Conservation (phyloP, 2,888 invertebrate species). For the Tridacna crocea region DNA sequence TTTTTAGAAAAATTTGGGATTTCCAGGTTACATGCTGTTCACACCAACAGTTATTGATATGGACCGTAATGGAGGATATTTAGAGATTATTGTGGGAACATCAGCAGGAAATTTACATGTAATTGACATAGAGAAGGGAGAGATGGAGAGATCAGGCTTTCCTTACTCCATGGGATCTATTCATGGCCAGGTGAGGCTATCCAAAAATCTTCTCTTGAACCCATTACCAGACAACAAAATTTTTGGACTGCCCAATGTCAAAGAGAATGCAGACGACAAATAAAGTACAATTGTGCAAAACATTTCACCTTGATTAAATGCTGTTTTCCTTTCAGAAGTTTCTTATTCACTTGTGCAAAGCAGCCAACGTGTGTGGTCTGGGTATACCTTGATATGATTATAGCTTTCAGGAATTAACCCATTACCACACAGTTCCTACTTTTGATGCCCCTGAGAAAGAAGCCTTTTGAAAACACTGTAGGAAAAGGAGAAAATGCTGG, state of each 20-base stretch:
- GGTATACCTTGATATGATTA: no score
- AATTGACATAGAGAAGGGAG: constrained; percentile 63
- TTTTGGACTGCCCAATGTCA: no score
- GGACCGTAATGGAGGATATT: constrained; percentile 71
- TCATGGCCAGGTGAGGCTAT: constrained; percentile 73
- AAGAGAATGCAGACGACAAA: no score
- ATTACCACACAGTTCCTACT: background rate
- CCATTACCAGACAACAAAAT: no score
- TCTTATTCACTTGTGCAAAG: no score
- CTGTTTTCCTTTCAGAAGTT: no score
- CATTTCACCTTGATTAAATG: no score
- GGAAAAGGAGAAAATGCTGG: background rate
- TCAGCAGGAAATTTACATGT: constrained; percentile 79
- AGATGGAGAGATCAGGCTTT: constrained; percentile 71
- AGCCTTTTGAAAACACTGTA: background rate
- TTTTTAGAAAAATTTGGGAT: constrained; percentile 67
- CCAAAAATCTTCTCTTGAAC: no score
- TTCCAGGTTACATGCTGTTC: constrained; percentile 80
- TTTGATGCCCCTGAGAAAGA: background rate
- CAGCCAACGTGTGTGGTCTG: no score
- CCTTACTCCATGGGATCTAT: constrained; percentile 73
- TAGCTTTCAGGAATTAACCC: no score
- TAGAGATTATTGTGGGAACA: constrained; percentile 78
- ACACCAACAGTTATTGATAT: constrained; percentile 80
- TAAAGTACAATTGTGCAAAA: no score